Conservation (phyloP, 2,113 vertebrate genomes). For the Todiramphus chloris region DNA sequence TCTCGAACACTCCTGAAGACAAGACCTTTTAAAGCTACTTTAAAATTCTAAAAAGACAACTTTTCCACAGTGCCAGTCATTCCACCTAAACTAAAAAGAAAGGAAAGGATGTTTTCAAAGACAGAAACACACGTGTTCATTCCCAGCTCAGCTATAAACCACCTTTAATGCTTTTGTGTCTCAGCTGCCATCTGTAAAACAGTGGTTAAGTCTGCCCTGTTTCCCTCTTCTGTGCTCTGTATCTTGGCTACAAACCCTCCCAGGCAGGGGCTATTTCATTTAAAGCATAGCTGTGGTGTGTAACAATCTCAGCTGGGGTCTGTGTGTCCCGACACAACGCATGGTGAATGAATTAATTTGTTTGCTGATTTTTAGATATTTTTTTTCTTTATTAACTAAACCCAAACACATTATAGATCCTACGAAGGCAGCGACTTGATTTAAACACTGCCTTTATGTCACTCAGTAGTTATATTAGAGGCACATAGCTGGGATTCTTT, state of each 20-base stretch:
- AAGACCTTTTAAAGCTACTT: not conserved
- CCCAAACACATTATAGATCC: not conserved
- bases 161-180: not conserved
- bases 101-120: not conserved
- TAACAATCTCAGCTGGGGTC: not conserved
- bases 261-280: not conserved
- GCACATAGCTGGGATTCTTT: not conserved
- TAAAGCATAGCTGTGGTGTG: fast-evolving
- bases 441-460: not conserved
- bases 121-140: not conserved
- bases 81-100: not conserved
- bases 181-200: not conserved
- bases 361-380: not conserved
- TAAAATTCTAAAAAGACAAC: not conserved
- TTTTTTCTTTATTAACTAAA: not conserved
- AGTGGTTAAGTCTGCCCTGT: not conserved
- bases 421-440: not conserved
- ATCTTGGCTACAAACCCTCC: not conserved
- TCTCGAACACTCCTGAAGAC: not conserved
- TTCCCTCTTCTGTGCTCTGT: not conserved
- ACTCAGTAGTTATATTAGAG: not conserved
- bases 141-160: not conserved
- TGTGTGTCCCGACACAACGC: not conserved
- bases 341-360: not conserved
- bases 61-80: not conserved